Base-by-base conservation (phyloP, 2,888 invertebrate genomes). In the Acanthopleura granulata region DNA sequence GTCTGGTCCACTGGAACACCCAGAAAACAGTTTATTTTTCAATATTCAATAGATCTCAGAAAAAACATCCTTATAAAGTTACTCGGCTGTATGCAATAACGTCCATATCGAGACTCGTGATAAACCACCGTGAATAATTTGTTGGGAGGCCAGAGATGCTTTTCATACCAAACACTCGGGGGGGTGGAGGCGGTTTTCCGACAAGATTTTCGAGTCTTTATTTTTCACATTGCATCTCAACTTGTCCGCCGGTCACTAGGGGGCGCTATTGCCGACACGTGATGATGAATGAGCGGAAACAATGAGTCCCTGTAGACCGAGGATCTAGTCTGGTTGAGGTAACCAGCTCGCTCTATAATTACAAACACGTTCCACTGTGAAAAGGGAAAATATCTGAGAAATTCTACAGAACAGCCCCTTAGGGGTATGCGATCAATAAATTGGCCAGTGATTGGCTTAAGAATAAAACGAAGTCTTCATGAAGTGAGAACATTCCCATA, bases 401-500 rank as follows among this genome's bases (percentile, higher is more conserved):
- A 18, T 12, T 57, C 6, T n/a, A 12, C 12, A 6, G n/a, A 57
- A 40, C 40, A 57, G 22, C 57, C 57, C 22, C 57, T 22, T 22
- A 57, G 22, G 18, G 57, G 57, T 3, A 12, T 18, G 22, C 57
- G 57, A 57, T 57, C 57, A 22, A 57, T 57, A 57, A 57, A 57
- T 57, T n/a, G 57, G n/a, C 18, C 18, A 6, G 22, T 57, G 57
- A 57, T 57, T 57, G 57, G 57, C 57, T 22, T 57, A 18, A 57
- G 57, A 57, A 57, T 57, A 57, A 57, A 22, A 57, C 57, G n/a
- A 57, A 57, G 22, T n/a, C 22, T 57, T 57, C 57, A 57, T 22
- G 57, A 57, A 22, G 57, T 57, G 57, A n/a, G 57, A 57, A 57
- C 57, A 22, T 57, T 40, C 40, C 40, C 40, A 40, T 40, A 40